Percentiles rank a stretch among this genome's conserved stretches.
Evolutionary conservation across 2,113 vertebrate genomes (phyloP).

Genomic region (Ellobius talpinus): DNA sequence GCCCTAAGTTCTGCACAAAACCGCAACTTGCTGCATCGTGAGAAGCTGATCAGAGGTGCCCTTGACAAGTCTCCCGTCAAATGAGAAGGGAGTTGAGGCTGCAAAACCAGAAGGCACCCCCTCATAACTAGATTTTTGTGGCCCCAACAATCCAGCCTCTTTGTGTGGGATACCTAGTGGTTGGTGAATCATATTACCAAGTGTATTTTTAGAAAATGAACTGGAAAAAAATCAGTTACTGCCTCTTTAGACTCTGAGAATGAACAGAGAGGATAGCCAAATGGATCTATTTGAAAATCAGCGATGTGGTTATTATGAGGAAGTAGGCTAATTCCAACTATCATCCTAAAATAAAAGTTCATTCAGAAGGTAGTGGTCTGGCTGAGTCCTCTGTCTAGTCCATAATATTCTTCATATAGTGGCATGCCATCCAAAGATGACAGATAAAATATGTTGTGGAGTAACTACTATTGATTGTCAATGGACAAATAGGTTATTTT

Average conservation of each 20-base stretch:
- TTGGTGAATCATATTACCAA: slow-evolving; percentile 76
- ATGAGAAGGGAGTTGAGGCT: slow-evolving; percentile 53
- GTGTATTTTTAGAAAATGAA: slow-evolving; percentile 75
- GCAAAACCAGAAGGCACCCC: slow-evolving; percentile 76
- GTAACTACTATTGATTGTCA: neutral
- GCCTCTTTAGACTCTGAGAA: slow-evolving; percentile 27
- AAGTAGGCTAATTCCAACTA: slow-evolving; percentile 15
- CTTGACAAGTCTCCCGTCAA: slow-evolving; percentile 65
- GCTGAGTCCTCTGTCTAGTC: neutral
- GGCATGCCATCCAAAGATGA: neutral
- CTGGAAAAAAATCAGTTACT: slow-evolving; percentile 46
- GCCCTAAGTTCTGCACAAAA: slow-evolving; percentile 63
- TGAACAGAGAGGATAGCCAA: slow-evolving; percentile 36
- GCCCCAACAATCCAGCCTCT: slow-evolving; percentile 67
- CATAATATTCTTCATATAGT: neutral
- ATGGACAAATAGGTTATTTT: neutral
- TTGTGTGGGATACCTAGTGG: slow-evolving; percentile 71
- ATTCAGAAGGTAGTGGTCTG: slow-evolving; percentile 25
- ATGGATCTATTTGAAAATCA: slow-evolving; percentile 41
- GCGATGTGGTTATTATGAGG: neutral
- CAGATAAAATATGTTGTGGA: neutral
- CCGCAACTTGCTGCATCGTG: slow-evolving; percentile 11
- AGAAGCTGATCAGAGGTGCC: slow-evolving; percentile 48
- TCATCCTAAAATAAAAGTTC: neutral
- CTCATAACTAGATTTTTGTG: slow-evolving; percentile 75